Percentiles rank a stretch among this genome's conserved stretches.
phyloP scores from a whole-genome alignment of 2,888 invertebrate species.

The Ennomos erosarius region DNA sequence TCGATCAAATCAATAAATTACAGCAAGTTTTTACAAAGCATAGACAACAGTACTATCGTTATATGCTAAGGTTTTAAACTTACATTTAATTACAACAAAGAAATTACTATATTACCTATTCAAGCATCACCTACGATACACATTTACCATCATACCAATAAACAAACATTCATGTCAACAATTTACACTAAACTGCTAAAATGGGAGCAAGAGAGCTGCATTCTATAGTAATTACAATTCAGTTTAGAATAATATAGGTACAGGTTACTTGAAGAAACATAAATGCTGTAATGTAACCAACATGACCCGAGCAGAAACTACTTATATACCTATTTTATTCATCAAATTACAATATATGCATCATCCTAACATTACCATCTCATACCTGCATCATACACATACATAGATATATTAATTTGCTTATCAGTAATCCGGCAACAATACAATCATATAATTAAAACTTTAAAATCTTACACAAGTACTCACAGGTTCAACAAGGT shows the following conservation, averaged over 20 bases:
- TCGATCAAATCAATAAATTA: slow-evolving; percentile 41
- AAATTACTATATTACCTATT: slow-evolving; percentile 24
- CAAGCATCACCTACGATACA: slow-evolving; percentile 32
- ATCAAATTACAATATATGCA: not conserved
- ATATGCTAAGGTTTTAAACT: slow-evolving; percentile 41
- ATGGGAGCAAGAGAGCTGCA: too few relatives aligned
- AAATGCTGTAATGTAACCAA: slow-evolving; percentile 12
- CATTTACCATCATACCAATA: slow-evolving; percentile 51
- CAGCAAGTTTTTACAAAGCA: slow-evolving; percentile 53
- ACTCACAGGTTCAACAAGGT: slow-evolving; percentile 23
- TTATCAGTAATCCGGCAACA: slow-evolving; percentile 52
- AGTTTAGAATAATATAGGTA: not conserved
- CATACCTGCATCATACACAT: slow-evolving; percentile 41
- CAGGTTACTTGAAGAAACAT: slow-evolving; percentile 5
- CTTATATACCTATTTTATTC: not conserved
- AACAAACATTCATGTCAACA: slow-evolving; percentile 52
- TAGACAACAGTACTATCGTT: slow-evolving; percentile 45
- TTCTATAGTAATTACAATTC: slow-evolving; percentile 12
- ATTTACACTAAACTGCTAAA: slow-evolving; percentile 20
- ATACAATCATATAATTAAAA: slow-evolving; percentile 32
- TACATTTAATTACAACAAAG: slow-evolving; percentile 30
- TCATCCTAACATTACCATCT: not conserved
- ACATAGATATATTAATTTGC: slow-evolving; percentile 53
- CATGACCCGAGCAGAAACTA: not conserved
- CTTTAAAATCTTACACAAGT: slow-evolving; percentile 30